Base-by-base conservation (phyloP, 1,140 invertebrate genomes). In the Neotoxoptera formosana region DNA sequence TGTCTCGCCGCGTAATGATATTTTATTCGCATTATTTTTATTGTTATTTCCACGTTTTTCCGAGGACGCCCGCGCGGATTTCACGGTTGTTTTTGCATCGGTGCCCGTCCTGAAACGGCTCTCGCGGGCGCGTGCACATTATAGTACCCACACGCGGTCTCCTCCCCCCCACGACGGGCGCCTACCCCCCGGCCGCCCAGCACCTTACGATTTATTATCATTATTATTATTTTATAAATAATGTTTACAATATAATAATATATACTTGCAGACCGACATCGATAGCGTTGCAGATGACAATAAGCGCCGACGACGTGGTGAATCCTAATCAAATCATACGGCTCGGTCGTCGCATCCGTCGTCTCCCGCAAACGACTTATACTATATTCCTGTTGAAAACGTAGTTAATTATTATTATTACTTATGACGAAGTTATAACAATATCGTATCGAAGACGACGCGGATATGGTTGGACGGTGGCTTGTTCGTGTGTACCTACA, bases 21-120 rank as follows among this genome's bases (percentile, higher is more conserved):
- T 91, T 91, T 81, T 48, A 34, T 91, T 88, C 48, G 60, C 17
- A 48, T 91, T 91, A 91, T 83, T 91, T 91, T 91, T 91, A 91
- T 91, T 83, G 90, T 91, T 47, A 81, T 91, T 91, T 76, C 56
- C 25, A 76, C 21, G 56, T 47, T 51, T 67, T 45, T 90, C 53
- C 53, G 23, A 36, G 89, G 25, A 30, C 90, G 41, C 36, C 53
- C 53, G 25, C 20, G 30, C 6, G 90, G 90, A 83, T 91, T 91
- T 91, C 90, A 91, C 90, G 90, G 67, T 48, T 76, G 25, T 91
- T 91, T 34, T 91, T 34, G 48, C 90, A 48, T 91, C 45, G 41
- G 60, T 67, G 56, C 36, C 6, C 45, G 45, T 91, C n/a, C 41
- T 83, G 21, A 41, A 41, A 84, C 83, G 83, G 3, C 83, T 23